Base-by-base conservation (phyloP, 2,113 vertebrate species). In the Kryptolebias marmoratus region DNA sequence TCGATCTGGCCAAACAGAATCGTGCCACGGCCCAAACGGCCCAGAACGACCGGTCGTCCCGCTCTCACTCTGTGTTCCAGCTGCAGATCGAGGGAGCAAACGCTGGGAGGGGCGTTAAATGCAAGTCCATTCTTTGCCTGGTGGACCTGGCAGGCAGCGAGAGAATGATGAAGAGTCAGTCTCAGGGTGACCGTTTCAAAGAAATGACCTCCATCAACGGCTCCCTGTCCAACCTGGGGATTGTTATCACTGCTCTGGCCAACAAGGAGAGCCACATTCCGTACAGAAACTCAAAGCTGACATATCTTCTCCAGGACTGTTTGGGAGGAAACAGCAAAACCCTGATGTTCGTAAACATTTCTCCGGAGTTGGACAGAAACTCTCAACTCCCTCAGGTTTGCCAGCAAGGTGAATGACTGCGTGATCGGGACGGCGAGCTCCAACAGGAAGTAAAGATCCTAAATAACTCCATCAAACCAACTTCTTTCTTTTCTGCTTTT, bases 211-310 rank as follows among this genome's bases (percentile, higher is more conserved):
- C 97, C 88, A 99, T 99, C 92, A 99, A 99, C 89, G 92, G 94
- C 75, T 99, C 97, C 0, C 94, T 99, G 77, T 96, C 96, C 0
- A 97, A 96, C 0, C 87, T 99, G 88, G 96, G 97, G 0, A 95
- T 98, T 0, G 97, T 99, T 62, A 98, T 99, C n/a, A 86, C 94
- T 0, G 95, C 98, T 0, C 92, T 99, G 89, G 96, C 96, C 54
- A 96, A 91, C 77, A 94, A 94, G 56, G 97, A 98, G 86, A 95
- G 89, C 79, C 94, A 95, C 0, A 82, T 99, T 80, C 97, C 97
- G 0, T 99, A 97, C 87, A 95, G 97, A 70, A 99, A 99, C 92
- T 98, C 97, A 31, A 99, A 98, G 82, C 96, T 99, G 14, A 99
- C 98, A 0, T 98, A 99, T 89, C 94, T 99, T 13, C 95, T 99